Evolutionary conservation across 2,888 invertebrate genomes (phyloP).

Genomic region (Corbicula japonica): DNA sequence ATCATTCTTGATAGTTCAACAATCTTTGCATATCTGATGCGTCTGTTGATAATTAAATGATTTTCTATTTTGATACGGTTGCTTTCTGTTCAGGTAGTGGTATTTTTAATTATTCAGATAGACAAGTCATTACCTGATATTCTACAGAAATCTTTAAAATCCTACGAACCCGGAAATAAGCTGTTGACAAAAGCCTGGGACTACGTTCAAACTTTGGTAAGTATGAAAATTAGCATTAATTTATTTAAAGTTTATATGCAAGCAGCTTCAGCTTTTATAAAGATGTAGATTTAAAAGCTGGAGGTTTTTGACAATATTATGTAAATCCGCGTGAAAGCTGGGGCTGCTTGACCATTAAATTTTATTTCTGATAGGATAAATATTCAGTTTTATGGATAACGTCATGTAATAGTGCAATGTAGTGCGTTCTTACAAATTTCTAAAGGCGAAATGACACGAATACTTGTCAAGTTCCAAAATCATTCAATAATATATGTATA

Average conservation of each 20-base stretch:
- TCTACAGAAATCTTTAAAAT: conserved; percentile 41
- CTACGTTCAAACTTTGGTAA: conserved; percentile 63
- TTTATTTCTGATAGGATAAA: too few species aligned
- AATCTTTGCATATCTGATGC: not conserved
- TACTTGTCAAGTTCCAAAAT: too few species aligned
- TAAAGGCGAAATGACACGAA: too few species aligned
- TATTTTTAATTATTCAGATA: conserved; percentile 28
- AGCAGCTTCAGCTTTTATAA: too few species aligned
- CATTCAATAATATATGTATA: too few species aligned
- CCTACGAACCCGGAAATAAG: conserved; percentile 32
- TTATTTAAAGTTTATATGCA: not conserved
- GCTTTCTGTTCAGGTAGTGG: not conserved
- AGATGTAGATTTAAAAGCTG: too few species aligned
- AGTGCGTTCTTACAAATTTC: too few species aligned
- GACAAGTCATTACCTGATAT: conserved; percentile 49
- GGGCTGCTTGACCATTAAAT: too few species aligned
- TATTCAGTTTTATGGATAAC: too few species aligned
- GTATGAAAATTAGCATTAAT: not conserved
- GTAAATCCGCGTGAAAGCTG: too few species aligned
- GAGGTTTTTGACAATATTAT: too few species aligned
- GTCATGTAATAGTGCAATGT: too few species aligned
- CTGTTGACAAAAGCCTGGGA: conserved; percentile 60
- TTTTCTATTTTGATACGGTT: not conserved
- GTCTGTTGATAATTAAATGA: not conserved
- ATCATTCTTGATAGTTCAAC: not conserved